Conservation (phyloP, 2,888 invertebrate species). For the Gisinianus flammeolus region DNA sequence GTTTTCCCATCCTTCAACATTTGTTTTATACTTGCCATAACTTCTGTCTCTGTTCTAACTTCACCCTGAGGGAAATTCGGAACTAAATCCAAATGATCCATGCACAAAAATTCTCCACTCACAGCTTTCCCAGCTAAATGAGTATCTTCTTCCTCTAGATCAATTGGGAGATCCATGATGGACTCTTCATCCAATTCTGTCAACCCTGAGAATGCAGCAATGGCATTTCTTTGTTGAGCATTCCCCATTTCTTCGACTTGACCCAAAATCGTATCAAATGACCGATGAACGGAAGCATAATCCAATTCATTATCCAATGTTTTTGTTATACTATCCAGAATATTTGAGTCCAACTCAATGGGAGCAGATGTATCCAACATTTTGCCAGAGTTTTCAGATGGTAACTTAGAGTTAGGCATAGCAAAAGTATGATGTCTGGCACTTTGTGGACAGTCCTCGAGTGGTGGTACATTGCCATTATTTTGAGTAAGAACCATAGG, state of each 20-base stretch:
- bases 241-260: slow-evolving; percentile 7
- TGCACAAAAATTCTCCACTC: slow-evolving; percentile 34
- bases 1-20: slow-evolving; percentile 20
- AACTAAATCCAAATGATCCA: slow-evolving; percentile 25
- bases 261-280: slow-evolving; percentile 22
- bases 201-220: slow-evolving; percentile 15
- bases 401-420: not conserved
- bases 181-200: slow-evolving; percentile 29
- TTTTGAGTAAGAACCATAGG: not conserved
- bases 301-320: slow-evolving; percentile 24
- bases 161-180: not conserved
- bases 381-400: not conserved
- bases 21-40: slow-evolving; percentile 18
- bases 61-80: slow-evolving; percentile 20
- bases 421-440: not conserved
- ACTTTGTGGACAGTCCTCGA: not conserved
- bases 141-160: slow-evolving; percentile 7
- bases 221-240: slow-evolving; percentile 11
- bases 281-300: slow-evolving; percentile 8
- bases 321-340: slow-evolving; percentile 9
- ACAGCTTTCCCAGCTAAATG: slow-evolving; percentile 4
- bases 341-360: slow-evolving; percentile 16
- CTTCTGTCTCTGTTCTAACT: slow-evolving; percentile 8
- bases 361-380: not conserved
- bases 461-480: not conserved